Evolutionary conservation across 2,888 invertebrate species (phyloP).

Genomic region (Sarcophaga variegata): DNA sequence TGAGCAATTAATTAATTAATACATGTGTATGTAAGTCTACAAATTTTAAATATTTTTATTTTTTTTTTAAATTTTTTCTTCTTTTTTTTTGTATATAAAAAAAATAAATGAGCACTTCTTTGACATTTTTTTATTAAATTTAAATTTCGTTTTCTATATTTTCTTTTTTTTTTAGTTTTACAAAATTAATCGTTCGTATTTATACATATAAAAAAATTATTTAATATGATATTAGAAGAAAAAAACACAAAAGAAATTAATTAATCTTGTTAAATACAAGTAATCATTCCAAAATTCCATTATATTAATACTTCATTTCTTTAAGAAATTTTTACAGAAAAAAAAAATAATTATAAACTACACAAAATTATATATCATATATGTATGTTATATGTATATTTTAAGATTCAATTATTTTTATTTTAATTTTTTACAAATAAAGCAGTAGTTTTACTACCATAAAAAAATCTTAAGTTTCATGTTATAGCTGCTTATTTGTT

Average conservation of each 20-base stretch:
- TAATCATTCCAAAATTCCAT: conserved; percentile 43
- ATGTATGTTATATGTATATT: conserved; percentile 23
- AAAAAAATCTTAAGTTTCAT: conserved; percentile 33
- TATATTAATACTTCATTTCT: conserved; percentile 62
- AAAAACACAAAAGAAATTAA: conserved; percentile 27
- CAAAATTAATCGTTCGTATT: conserved; percentile 61
- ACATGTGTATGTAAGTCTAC: conserved; percentile 18
- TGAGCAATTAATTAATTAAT: conserved; percentile 61
- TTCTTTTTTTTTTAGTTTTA: conserved; percentile 8
- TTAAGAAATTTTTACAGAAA: conserved; percentile 49
- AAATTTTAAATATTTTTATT: conserved; percentile 26
- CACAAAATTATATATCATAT: background rate
- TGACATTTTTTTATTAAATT: conserved; percentile 24
- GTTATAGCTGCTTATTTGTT: conserved; percentile 48
- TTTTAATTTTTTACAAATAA: conserved; percentile 31
- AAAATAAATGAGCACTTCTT: conserved; percentile 58
- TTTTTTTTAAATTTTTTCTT: background rate
- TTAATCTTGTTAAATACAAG: conserved; percentile 49
- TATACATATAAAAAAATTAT: conserved; percentile 37
- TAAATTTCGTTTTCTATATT: conserved; percentile 47
- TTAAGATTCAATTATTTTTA: conserved; percentile 35
- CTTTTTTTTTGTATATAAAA: conserved; percentile 40
- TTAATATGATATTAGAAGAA: conserved; percentile 2
- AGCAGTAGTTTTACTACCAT: conserved; percentile 50
- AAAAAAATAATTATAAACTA: no score